Conservation (phyloP, 2,797 vertebrate species). For the Megalops cyprinoides region DNA sequence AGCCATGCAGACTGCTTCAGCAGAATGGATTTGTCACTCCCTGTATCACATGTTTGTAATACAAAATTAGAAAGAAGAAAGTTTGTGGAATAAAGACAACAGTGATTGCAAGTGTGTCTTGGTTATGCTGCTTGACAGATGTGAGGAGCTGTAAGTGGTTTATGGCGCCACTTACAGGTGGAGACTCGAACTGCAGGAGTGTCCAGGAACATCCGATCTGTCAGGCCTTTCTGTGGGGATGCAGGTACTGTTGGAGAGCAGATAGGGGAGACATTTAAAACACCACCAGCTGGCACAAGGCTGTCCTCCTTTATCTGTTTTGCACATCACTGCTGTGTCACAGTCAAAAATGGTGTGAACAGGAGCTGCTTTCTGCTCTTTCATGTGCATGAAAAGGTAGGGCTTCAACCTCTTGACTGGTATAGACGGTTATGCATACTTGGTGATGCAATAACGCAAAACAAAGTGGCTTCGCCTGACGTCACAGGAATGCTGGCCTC, state of each 20-base stretch:
- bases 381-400: neutral
- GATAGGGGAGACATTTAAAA: neutral
- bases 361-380: neutral
- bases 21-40: too few relatives aligned
- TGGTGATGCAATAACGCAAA: neutral
- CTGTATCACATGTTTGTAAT: too few relatives aligned
- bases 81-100: too few relatives aligned
- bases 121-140: neutral
- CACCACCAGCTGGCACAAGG: neutral
- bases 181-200: conserved; percentile 75
- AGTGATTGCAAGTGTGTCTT: neutral
- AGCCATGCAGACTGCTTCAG: too few relatives aligned
- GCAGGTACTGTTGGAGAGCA: conserved; percentile 76
- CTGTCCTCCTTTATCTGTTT: neutral
- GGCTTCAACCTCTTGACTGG: neutral
- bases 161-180: conserved; percentile 74
- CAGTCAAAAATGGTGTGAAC: neutral
- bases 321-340: neutral
- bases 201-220: conserved; percentile 85
- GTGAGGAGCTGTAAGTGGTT: neutral
- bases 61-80: too few relatives aligned
- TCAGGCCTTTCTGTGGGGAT: conserved; percentile 84
- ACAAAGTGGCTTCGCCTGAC: neutral
- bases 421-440: neutral
- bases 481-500: neutral